These are phyloP conservation scores for Didymodactylos carnosus DNA, from an alignment of 2,888 invertebrate species.

Conservation along the genomic window DNA sequence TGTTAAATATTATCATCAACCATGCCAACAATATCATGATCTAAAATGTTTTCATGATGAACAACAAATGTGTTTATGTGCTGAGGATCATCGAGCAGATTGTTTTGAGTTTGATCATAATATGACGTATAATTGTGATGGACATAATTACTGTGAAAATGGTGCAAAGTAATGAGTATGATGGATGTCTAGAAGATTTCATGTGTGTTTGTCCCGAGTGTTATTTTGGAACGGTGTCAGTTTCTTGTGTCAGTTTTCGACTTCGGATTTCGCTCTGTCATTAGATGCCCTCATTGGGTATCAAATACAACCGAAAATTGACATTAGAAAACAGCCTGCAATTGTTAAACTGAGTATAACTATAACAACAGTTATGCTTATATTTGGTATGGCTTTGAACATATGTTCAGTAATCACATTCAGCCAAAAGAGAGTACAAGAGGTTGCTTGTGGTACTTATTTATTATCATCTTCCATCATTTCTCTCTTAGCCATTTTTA, in stretches of 20 bases:
- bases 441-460: neutral
- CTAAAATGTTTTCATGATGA: neutral
- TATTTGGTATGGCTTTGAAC: neutral
- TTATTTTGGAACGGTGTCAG: neutral
- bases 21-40: neutral
- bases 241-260: neutral
- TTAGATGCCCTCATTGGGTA: neutral
- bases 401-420: neutral
- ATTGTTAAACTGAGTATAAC: neutral
- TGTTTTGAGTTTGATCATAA: neutral
- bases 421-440: neutral
- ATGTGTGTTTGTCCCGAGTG: neutral
- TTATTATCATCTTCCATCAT: neutral
- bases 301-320: neutral
- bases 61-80: neutral
- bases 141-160: neutral
- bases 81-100: neutral
- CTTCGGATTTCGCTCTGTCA: neutral
- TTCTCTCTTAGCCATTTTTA: neutral
- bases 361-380: neutral
- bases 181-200: neutral
- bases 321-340: neutral
- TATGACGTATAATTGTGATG: neutral
- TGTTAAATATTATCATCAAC: neutral
- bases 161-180: neutral